Percentiles rank a stretch among this genome's conserved stretches.
Conservation (phyloP, 2,888 invertebrate species). For the Cheiracanthium punctorium region DNA sequence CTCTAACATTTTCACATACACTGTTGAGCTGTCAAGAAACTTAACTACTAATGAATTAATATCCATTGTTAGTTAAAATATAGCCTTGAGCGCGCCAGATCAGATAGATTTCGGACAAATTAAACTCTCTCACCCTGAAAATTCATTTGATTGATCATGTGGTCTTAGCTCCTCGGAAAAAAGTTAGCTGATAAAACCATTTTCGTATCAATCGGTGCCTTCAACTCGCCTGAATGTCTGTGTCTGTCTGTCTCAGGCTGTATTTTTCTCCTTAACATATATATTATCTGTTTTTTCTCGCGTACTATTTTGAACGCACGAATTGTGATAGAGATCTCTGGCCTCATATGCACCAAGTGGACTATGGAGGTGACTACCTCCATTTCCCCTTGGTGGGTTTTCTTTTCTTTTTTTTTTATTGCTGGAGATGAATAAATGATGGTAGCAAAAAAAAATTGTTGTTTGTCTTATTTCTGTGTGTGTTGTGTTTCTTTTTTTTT, state of each 20-base stretch:
- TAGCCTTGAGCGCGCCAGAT: too few species aligned
- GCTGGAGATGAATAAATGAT: constrained; percentile 56
- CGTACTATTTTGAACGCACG: constrained; percentile 35
- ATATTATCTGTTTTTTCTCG: constrained; percentile 38
- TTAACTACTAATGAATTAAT: too few species aligned
- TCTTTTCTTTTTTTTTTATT: constrained; percentile 40
- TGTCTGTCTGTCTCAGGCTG: constrained; percentile 36
- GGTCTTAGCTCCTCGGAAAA: neutral
- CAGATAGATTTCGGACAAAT: too few species aligned
- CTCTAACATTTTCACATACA: too few species aligned
- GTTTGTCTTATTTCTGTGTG: neutral
- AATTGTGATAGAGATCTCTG: constrained; percentile 58
- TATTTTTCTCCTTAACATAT: constrained; percentile 58
- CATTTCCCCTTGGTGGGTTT: constrained; percentile 16
- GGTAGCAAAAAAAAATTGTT: constrained; percentile 25
- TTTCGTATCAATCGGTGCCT: constrained; percentile 67
- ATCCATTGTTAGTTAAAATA: too few species aligned
- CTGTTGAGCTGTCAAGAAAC: too few species aligned
- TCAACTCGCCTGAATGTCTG: constrained; percentile 42
- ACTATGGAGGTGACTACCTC: neutral
- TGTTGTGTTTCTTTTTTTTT: neutral
- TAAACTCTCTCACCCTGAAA: too few species aligned
- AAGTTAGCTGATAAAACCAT: constrained; percentile 18
- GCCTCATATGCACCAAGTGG: constrained; percentile 10
- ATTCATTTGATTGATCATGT: neutral